Conservation (phyloP, 2,888 invertebrate species). For the Diachrysia chrysitis region DNA sequence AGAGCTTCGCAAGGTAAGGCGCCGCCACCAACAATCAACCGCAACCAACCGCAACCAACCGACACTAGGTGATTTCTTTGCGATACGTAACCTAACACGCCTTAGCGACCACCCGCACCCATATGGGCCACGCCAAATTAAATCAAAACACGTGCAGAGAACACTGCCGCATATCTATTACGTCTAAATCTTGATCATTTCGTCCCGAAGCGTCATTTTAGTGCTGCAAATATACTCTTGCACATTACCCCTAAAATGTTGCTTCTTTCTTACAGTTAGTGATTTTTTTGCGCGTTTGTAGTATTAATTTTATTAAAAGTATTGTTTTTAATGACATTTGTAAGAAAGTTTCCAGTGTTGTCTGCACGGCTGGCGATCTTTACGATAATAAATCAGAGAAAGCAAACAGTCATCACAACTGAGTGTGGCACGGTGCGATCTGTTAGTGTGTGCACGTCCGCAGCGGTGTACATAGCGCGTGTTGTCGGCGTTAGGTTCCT, state of each 20-base stretch:
- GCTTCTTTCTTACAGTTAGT: constrained; percentile 31
- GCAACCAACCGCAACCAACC: constrained; percentile 85
- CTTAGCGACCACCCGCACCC: constrained; percentile 86
- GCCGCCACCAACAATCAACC: constrained; percentile 77
- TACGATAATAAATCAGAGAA: constrained; percentile 81
- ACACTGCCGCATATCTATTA: constrained; percentile 55
- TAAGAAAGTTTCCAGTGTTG: constrained; percentile 69
- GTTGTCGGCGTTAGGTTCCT: constrained; percentile 36
- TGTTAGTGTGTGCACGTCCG: constrained; percentile 73
- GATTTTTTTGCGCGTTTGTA: constrained; percentile 40
- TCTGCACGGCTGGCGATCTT: constrained; percentile 70
- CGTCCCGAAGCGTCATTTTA: constrained; percentile 32
- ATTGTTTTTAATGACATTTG: constrained; percentile 19
- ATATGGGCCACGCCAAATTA: constrained; percentile 72
- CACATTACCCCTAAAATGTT: constrained; percentile 46
- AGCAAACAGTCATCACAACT: constrained; percentile 87
- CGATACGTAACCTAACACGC: constrained; percentile 82
- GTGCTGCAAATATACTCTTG: constrained; percentile 27
- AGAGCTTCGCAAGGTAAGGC: constrained; percentile 99
- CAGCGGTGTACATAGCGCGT: constrained; percentile 59
- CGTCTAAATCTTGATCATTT: constrained; percentile 3
- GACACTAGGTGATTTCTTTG: constrained; percentile 89
- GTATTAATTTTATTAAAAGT: constrained; percentile 21
- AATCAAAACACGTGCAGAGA: constrained; percentile 68
- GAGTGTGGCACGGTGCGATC: constrained; percentile 84